Conservation (phyloP, 2,113 vertebrate genomes). For the Planiliza haematocheilus region DNA sequence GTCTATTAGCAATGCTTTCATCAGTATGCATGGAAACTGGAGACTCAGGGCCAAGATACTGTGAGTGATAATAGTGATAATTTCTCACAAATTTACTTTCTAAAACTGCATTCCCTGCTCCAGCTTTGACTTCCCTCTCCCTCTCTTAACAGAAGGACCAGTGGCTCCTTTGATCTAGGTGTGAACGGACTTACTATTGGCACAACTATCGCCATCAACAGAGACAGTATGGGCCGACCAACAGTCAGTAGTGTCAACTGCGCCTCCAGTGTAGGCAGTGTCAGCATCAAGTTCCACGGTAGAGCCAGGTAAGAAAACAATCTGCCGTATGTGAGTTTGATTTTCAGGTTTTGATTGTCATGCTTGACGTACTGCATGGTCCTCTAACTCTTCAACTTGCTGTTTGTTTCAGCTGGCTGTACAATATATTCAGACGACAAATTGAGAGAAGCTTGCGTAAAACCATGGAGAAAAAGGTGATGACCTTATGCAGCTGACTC, state of each 20-base stretch:
- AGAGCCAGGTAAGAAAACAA: slow-evolving; percentile 78
- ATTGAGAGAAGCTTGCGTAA: slow-evolving; percentile 71
- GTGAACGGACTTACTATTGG: slow-evolving; percentile 70
- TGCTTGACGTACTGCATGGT: background rate
- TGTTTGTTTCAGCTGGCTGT: slow-evolving; percentile 81
- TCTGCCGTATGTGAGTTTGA: background rate
- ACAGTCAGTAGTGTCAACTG: slow-evolving; percentile 69
- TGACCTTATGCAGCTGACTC: background rate
- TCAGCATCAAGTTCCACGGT: slow-evolving; percentile 75
- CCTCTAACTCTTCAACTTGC: background rate
- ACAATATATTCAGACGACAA: slow-evolving; percentile 77
- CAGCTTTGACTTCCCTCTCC: background rate
- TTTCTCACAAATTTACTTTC: background rate
- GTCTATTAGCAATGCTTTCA: slow-evolving; percentile 73
- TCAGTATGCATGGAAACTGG: slow-evolving; percentile 82
- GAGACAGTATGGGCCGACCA: slow-evolving; percentile 76
- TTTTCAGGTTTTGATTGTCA: background rate
- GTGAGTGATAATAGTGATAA: slow-evolving; percentile 68
- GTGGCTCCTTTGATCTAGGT: slow-evolving; percentile 79
- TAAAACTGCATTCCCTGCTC: background rate
- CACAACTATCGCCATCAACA: slow-evolving; percentile 61
- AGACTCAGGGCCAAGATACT: slow-evolving; percentile 75
- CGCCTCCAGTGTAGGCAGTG: slow-evolving; percentile 52
- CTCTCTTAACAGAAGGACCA: slow-evolving; percentile 72
- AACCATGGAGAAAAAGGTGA: slow-evolving; percentile 78